These are phyloP conservation scores for Noctua janthe DNA, from an alignment of 2,888 invertebrate genomes.

Conservation along the genomic window DNA sequence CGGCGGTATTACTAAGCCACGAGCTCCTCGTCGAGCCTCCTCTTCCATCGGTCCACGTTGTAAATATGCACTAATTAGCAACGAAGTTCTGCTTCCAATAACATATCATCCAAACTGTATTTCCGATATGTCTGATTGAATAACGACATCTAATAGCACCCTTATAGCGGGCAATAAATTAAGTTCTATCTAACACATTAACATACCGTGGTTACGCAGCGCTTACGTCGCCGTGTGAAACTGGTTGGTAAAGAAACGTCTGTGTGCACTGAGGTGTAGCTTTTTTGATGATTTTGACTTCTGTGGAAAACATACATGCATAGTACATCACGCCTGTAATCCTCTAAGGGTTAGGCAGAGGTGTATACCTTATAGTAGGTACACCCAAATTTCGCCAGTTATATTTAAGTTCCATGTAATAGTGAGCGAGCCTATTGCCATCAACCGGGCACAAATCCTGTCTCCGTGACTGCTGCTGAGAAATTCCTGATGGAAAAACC, in stretches of 20 bases:
- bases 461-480: too few relatives aligned
- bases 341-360: too few relatives aligned
- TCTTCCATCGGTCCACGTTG: background rate
- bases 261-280: constrained; percentile 17
- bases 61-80: background rate
- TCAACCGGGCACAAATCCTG: too few relatives aligned
- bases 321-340: too few relatives aligned
- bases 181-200: constrained; percentile 38
- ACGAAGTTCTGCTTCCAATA: constrained; percentile 3
- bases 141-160: constrained; percentile 29
- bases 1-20: too few relatives aligned
- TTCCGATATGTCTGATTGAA: constrained; percentile 45
- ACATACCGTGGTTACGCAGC: constrained; percentile 47
- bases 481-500: too few relatives aligned
- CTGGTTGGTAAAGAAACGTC: constrained; percentile 32
- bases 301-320: background rate
- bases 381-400: too few relatives aligned
- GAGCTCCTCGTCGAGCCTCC: too few relatives aligned
- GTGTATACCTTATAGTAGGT: too few relatives aligned
- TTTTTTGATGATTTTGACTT: constrained; percentile 6
- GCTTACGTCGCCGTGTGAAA: constrained; percentile 55
- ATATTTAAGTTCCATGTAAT: too few relatives aligned
- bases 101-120: constrained; percentile 15
- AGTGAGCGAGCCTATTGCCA: too few relatives aligned
- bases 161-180: constrained; percentile 51